These are phyloP conservation scores for Adineta ricciae DNA, from an alignment of 2,888 invertebrate species.

Conservation along the genomic window DNA sequence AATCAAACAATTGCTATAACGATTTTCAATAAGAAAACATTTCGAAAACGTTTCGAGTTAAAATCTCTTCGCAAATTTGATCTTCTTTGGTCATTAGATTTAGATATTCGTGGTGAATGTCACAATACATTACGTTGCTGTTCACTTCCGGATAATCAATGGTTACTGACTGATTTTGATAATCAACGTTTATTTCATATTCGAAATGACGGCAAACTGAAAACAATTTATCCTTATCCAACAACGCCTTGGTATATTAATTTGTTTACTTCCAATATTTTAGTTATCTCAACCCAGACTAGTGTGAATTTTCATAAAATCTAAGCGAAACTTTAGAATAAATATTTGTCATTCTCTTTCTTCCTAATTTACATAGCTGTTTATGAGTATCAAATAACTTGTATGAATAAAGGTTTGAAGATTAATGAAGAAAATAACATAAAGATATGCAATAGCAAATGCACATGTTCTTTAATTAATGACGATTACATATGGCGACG, in stretches of 20 bases:
- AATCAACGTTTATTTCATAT: neutral
- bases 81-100: neutral
- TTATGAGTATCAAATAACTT: too few relatives aligned
- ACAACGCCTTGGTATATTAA: neutral
- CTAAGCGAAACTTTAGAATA: too few relatives aligned
- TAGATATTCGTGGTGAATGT: neutral
- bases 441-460: too few relatives aligned
- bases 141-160: neutral
- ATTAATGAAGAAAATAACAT: too few relatives aligned
- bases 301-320: neutral
- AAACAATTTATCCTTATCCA: neutral
- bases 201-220: neutral
- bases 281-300: neutral
- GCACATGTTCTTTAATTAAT: too few relatives aligned
- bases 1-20: neutral
- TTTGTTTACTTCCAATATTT: neutral
- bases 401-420: too few relatives aligned
- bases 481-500: too few relatives aligned
- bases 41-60: neutral
- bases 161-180: neutral
- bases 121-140: neutral
- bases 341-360: too few relatives aligned
- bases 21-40: neutral
- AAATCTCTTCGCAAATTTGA: neutral
- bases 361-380: too few relatives aligned